Evolutionary conservation across 2,797 vertebrate species (phyloP).

Genomic region (Phoebastria nigripes): DNA sequence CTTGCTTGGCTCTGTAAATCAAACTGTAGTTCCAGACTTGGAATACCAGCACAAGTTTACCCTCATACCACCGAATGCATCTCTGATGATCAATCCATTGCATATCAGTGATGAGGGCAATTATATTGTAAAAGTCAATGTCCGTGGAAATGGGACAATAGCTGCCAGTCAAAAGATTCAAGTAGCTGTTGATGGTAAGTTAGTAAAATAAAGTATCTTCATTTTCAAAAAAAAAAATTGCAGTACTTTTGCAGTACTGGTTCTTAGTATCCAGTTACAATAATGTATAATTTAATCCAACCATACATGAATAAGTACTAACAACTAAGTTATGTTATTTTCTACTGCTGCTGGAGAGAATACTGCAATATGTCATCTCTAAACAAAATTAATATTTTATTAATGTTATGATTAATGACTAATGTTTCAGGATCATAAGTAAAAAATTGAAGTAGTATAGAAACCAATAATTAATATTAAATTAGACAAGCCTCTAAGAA

Average conservation of each 20-base stretch:
- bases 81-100: constrained; percentile 81
- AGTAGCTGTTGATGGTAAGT: constrained; percentile 91
- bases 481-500: background rate
- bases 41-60: constrained; percentile 78
- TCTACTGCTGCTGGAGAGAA: background rate
- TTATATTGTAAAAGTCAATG: constrained; percentile 87
- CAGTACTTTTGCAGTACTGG: background rate
- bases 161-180: constrained; percentile 81
- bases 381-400: background rate
- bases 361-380: background rate
- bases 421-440: background rate
- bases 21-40: constrained; percentile 73
- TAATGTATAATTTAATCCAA: background rate
- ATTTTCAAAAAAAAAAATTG: background rate
- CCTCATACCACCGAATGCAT: constrained; percentile 81
- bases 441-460: background rate
- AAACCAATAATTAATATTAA: background rate
- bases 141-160: constrained; percentile 72
- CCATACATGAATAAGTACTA: background rate
- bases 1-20: constrained; percentile 83
- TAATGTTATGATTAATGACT: background rate
- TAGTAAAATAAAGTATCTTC: background rate
- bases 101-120: constrained; percentile 82
- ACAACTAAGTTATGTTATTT: background rate
- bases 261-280: background rate